Evolutionary conservation across 1,140 invertebrate species (phyloP).

Genomic region (Drosophila mojavensis): DNA sequence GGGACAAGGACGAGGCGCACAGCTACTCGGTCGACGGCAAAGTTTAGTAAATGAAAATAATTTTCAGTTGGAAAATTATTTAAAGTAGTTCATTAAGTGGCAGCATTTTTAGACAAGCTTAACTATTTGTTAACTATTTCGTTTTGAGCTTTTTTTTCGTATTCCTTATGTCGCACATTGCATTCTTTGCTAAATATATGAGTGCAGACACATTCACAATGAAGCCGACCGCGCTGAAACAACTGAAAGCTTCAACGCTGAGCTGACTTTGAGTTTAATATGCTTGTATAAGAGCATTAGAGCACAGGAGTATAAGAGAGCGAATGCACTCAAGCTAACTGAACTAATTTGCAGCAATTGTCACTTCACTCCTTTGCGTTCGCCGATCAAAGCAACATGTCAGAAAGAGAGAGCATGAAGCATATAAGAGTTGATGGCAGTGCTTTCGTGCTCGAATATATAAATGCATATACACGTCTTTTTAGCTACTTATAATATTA

Average conservation of each 20-base stretch:
- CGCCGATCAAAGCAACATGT: too few relatives aligned
- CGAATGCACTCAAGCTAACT: too few relatives aligned
- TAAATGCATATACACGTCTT: too few relatives aligned
- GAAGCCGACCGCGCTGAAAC: neutral
- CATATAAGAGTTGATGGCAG: too few relatives aligned
- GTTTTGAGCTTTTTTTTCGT: neutral
- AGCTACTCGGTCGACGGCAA: conserved; percentile 46
- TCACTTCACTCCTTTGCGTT: too few relatives aligned
- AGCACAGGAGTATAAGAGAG: neutral
- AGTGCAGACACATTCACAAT: neutral
- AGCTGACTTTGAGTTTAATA: neutral
- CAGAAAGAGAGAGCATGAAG: too few relatives aligned
- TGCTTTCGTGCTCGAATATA: too few relatives aligned
- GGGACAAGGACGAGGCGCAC: neutral
- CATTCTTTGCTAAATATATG: conserved; percentile 6
- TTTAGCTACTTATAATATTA: too few relatives aligned
- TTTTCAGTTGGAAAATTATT: conserved; percentile 78
- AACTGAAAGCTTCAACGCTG: neutral
- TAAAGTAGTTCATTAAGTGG: conserved; percentile 81
- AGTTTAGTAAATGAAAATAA: conserved; percentile 81
- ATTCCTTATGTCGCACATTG: conserved; percentile 30
- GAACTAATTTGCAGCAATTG: too few relatives aligned
- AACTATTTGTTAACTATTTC: conserved; percentile 52
- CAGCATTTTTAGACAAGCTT: conserved; percentile 51
- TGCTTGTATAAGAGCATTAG: neutral